Conservation (phyloP, 2,113 vertebrate genomes). For the Sakesphorus luctuosus region DNA sequence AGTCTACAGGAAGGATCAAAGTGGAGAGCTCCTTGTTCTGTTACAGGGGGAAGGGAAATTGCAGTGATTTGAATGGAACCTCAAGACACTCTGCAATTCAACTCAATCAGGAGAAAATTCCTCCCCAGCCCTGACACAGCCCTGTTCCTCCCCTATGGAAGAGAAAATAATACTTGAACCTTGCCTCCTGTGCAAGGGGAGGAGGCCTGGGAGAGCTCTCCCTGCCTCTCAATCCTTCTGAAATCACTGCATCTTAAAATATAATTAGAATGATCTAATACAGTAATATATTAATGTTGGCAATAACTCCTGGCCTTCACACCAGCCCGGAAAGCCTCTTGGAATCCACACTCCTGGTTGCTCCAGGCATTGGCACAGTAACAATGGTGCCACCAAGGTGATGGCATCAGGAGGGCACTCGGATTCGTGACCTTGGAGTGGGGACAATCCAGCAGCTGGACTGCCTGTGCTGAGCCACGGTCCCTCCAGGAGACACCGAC, state of each 20-base stretch:
- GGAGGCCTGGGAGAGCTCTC: conserved; percentile 22
- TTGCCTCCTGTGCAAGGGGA: not conserved
- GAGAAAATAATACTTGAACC: conserved; percentile 7
- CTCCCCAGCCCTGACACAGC: conserved; percentile 8
- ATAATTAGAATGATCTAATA: conserved; percentile 36
- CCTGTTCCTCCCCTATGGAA: conserved; percentile 2
- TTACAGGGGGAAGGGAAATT: conserved; percentile 18
- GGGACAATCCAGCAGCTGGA: not conserved
- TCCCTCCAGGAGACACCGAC: rapidly evolving
- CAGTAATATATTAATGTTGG: conserved; percentile 32
- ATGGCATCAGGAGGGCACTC: rapidly evolving
- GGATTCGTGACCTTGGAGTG: rapidly evolving
- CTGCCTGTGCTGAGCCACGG: rapidly evolving
- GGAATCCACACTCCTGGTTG: rapidly evolving
- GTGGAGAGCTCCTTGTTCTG: not conserved
- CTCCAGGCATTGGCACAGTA: rapidly evolving
- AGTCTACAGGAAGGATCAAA: not conserved
- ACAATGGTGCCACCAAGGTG: not conserved
- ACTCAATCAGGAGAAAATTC: conserved; percentile 3
- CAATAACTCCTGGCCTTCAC: not conserved
- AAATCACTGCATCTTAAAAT: conserved; percentile 16
- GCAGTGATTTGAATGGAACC: not conserved
- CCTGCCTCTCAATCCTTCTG: not conserved
- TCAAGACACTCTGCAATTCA: conserved; percentile 32
- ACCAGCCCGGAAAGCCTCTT: not conserved